Base-by-base conservation (phyloP, 2,888 invertebrate species). In the Morpho deidamia region DNA sequence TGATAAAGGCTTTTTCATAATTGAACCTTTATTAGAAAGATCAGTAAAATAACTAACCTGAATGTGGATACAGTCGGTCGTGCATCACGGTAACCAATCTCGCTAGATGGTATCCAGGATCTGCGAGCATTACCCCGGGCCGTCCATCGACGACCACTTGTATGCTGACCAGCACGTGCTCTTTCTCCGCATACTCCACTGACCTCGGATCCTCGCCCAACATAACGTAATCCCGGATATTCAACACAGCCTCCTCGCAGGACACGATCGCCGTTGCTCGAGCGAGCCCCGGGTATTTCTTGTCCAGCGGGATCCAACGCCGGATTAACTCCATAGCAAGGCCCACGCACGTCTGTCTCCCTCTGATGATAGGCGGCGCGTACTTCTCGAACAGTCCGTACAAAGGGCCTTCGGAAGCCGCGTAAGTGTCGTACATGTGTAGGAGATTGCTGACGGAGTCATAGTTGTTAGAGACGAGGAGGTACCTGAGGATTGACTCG, bases 101-200 rank as follows among this genome's bases (percentile, higher is more conserved):
- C 41, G 95, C 94, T 58, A 97, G 94, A 80, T 97, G 97, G 83
- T 97, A 97, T 11, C 97, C 97, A 0, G 97, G 96, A 90, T 97
- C 97, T 40, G 97, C 92, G 14, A 97, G 91, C 84, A 97, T 83
- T 47, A 95, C 90, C 34, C 97, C 97, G 1, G 88, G 81, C 39
- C 97, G 92, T 34, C 94, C 95, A 46, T 92, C 93, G 53, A 97
- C 92, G 63, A 91, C 83, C 57, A 96, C 91, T 66, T 92, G 93
- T 73, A 96, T 90, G 58, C 94, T 94, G 55, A 95, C 94, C 83
- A 97, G 91, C 42, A 96, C 95, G 80, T 97, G 97, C 78, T 97
- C 97, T 81, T 97, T 97, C 81, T 96, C 96, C 11, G 95, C 93
- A 46, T 90, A 91, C 39, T 92, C 91, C 61, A 92, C 91, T 57